Base-by-base conservation (phyloP, 2,888 invertebrate genomes). In the Candidula unifasciata region DNA sequence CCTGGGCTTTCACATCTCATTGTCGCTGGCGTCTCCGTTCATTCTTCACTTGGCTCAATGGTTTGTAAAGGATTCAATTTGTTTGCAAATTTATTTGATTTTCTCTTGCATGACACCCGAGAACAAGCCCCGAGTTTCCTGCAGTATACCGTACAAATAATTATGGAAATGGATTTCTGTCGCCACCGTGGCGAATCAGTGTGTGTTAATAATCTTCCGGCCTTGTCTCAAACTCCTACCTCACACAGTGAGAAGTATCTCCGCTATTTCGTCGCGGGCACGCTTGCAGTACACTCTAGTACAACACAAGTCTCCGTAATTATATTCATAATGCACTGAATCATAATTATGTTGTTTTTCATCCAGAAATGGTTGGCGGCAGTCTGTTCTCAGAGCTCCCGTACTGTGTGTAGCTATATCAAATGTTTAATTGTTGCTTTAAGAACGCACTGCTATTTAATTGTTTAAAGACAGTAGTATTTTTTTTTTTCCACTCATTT, bases 41-140 rank as follows among this genome's bases (percentile, higher is more conserved):
- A 78, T 83, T 83, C 83, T 78, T 78, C 60, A 57, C 78, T 66
- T 68, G 54, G 60, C 84, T 84, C 84, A 84, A 76, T 80, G 57
- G 64, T 74, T 76, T 80, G 64, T 79, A 84, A 80, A 84, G 84
- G 80, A 84, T 84, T 84, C 84, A 84, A 84, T 84, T 84, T 84
- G 84, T 84, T 84, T 84, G 84, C 84, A 84, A 84, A 84, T 84
- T 84, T 84, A 84, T 84, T 84, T 84, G 84, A 84, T 84, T 84
- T 84, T 80, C 66, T 60, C 82, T 73, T 57, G 82, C 82, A 60
- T 82, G 82, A 82, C 82, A 82, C 74, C 82, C 60, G 64, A 60
- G 57, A 74, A 44, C 64, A 60, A 54, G 33, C 33, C 18, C 44
- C 16, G 68, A 68, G 68, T 73, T 81, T 60, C 81, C 71, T 73